Evolutionary conservation across 2,888 invertebrate genomes (phyloP), one percentile per base, ranked within the genome.

Genomic region (Glaucopsyche alexis): DNA sequence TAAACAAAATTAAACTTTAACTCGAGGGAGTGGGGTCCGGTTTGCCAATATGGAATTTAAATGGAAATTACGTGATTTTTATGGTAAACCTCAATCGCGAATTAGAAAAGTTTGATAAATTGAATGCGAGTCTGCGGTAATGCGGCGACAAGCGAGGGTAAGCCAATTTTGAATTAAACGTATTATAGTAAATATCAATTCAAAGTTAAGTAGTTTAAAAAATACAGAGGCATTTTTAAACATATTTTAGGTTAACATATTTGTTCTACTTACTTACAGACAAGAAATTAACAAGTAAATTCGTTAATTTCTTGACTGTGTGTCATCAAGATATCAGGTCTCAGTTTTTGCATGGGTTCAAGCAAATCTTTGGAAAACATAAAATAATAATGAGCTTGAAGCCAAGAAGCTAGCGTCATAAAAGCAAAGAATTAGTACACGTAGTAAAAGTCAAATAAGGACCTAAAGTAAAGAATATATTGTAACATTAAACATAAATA

Each of bases 101-200:
- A 91, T 91, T 89, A 89, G 82, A 83, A 89, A 92, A 92, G 90
- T 91, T 91, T 89, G 86, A 87, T 89, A 87, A 87, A 84, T 87
- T 85, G 7, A 42, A 42, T 47, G 13, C 47, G 13, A 47, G 47
- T 47, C 1, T 0, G 19, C 55, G 55, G 13, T 60, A 60, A 29
- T 60, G 19, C 29, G 60, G 11, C 29, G 60, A 13, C 60, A 19
- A 29, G 60, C 5, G 60, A 19, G 52, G 16, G 52, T 6, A 11
- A 47, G 11, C 19, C 19, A 29, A 60, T 60, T 60, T 29, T 29
- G 13, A 29, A 60, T 13, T 47, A 47, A 1, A 11, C 60, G 6
- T 11, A 60, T 29, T 16, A 60, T 13, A 60, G 60, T 60, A 29
- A 60, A 38, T 29, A 38, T 60, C 13, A 11, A 60, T 29, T 29